Evolutionary conservation across 2,113 vertebrate species (phyloP).

Genomic region (Toxostoma redivivum): DNA sequence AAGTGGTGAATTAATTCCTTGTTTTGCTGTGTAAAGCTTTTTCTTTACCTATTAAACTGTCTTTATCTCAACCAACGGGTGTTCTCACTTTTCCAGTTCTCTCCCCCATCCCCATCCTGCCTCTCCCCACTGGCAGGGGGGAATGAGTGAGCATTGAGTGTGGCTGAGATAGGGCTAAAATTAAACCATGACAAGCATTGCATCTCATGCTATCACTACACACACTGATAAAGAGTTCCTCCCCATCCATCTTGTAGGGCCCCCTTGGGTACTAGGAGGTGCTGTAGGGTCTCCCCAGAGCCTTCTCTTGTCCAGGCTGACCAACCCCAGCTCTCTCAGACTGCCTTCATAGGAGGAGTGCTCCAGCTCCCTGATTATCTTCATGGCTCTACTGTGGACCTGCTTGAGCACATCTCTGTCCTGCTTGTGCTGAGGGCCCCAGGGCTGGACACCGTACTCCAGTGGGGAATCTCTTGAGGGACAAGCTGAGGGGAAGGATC

Average conservation of each 20-base stretch:
- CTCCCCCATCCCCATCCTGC: background rate
- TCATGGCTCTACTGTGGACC: background rate
- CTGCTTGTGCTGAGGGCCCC: background rate
- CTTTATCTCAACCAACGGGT: background rate
- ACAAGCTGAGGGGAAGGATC: background rate
- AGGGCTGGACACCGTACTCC: background rate
- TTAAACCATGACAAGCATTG: background rate
- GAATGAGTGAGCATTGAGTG: background rate
- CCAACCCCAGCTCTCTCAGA: background rate
- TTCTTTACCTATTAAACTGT: background rate
- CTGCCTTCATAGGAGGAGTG: background rate
- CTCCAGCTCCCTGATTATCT: background rate
- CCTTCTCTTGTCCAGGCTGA: background rate
- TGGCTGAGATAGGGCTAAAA: background rate
- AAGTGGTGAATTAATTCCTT: background rate
- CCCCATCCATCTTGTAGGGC: background rate
- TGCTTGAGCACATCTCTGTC: background rate
- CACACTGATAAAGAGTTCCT: background rate
- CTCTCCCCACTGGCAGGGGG: background rate
- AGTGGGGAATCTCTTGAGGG: background rate
- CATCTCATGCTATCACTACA: fast-evolving
- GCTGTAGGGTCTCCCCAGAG: background rate
- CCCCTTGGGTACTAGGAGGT: background rate
- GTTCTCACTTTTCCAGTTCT: background rate
- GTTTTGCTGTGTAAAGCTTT: background rate